Evolutionary conservation across 2,888 invertebrate species (phyloP).

Genomic region (Tipula lateralis): DNA sequence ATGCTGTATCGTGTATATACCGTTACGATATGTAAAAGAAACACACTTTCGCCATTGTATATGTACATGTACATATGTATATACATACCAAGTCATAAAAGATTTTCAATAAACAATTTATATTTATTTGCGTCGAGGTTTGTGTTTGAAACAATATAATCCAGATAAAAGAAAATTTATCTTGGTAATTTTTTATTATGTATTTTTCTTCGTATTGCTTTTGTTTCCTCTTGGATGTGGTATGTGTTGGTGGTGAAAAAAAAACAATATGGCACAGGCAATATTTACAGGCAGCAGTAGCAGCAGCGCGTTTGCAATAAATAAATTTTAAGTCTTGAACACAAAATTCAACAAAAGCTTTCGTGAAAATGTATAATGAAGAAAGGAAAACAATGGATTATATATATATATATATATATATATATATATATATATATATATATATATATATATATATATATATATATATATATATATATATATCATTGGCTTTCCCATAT

Average conservation of each 20-base stretch:
- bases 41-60: neutral
- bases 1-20: neutral
- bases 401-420: neutral
- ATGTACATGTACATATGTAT: neutral
- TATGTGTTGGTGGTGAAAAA: neutral
- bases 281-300: neutral
- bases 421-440: too few species aligned
- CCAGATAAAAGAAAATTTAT: constrained; percentile 15
- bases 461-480: too few species aligned
- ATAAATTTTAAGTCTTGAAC: neutral
- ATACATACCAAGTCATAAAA: neutral
- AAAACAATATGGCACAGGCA: neutral
- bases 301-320: neutral
- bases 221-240: neutral
- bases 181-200: neutral
- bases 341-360: neutral
- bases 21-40: neutral
- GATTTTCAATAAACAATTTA: neutral
- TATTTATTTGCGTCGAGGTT: neutral
- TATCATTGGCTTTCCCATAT: too few species aligned
- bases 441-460: too few species aligned
- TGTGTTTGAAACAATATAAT: neutral
- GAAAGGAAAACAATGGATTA: neutral
- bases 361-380: neutral
- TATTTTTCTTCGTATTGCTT: neutral